A percentile compares a stretch with the other conserved stretches of the same genome.
Conservation (phyloP, 2,113 vertebrate genomes). For the Channa argus region DNA sequence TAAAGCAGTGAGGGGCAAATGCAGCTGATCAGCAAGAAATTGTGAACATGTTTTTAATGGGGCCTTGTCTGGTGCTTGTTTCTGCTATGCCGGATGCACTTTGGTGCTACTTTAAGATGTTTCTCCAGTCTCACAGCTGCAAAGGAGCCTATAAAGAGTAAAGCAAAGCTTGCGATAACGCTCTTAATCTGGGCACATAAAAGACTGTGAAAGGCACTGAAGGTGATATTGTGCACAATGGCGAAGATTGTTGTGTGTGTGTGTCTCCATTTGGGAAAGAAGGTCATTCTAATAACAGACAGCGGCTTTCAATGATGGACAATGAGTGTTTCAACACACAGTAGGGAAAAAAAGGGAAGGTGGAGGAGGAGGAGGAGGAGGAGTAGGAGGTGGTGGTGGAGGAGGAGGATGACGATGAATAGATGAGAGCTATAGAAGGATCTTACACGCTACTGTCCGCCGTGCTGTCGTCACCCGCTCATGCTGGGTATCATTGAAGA, state of each 20-base stretch:
- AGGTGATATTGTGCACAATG: constrained; percentile 1
- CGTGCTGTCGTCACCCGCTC: constrained; percentile 46
- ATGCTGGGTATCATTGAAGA: constrained; percentile 50
- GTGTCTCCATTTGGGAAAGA: constrained; percentile 8
- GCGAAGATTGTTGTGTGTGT: not conserved
- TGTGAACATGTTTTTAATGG: not conserved
- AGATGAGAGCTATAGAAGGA: constrained; percentile 49
- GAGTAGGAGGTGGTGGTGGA: constrained; percentile 1
- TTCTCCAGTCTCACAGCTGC: not conserved
- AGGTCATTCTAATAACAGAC: constrained; percentile 23
- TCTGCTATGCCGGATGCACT: not conserved
- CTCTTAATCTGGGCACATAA: not conserved
- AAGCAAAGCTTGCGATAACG: not conserved
- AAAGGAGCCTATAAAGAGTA: not conserved
- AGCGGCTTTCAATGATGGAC: constrained; percentile 14
- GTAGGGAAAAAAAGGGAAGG: too few species aligned
- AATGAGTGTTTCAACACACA: constrained; percentile 22
- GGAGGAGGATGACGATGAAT: constrained; percentile 3
- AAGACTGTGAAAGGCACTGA: not conserved
- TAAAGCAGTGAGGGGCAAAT: not conserved
- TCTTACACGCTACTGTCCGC: constrained; percentile 38
- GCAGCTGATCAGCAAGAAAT: not conserved
- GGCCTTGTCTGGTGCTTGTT: not conserved
- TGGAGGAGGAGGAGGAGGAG: constrained; percentile 15
- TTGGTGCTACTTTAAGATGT: not conserved